Percentiles rank a stretch among this genome's conserved stretches.
phyloP scores from a whole-genome alignment of 1,140 invertebrate genomes.

The Temnothorax nylanderi region DNA sequence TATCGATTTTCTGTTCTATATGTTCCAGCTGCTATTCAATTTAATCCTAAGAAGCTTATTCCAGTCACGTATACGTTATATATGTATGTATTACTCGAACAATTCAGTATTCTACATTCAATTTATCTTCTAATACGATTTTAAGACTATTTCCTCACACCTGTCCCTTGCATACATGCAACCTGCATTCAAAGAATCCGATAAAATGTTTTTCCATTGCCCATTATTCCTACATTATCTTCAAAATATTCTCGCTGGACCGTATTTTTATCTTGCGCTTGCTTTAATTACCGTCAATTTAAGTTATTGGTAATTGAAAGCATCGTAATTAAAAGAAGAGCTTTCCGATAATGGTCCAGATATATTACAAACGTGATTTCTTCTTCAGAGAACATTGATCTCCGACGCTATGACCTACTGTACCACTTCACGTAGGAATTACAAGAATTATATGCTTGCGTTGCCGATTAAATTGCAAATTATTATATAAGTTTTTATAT shows the following conservation, averaged over 20 bases:
- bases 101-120: background rate
- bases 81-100: background rate
- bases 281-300: background rate
- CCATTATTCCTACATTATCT: background rate
- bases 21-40: background rate
- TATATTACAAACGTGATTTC: background rate
- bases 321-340: background rate
- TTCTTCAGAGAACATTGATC: slow-evolving; percentile 7
- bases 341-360: no score
- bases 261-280: background rate
- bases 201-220: background rate
- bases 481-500: background rate
- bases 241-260: background rate
- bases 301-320: background rate
- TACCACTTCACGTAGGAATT: background rate
- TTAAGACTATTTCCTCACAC: background rate
- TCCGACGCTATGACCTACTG: background rate
- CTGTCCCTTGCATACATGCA: background rate
- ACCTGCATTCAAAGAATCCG: background rate
- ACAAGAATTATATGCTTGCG: background rate
- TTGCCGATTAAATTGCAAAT: background rate
- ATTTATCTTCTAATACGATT: background rate
- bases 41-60: slow-evolving; percentile 2
- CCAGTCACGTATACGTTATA: background rate
- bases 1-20: background rate